A percentile compares a stretch with the other conserved stretches of the same genome.
phyloP scores from a whole-genome alignment of 2,888 invertebrate genomes.

The Trichopoda pennipes region DNA sequence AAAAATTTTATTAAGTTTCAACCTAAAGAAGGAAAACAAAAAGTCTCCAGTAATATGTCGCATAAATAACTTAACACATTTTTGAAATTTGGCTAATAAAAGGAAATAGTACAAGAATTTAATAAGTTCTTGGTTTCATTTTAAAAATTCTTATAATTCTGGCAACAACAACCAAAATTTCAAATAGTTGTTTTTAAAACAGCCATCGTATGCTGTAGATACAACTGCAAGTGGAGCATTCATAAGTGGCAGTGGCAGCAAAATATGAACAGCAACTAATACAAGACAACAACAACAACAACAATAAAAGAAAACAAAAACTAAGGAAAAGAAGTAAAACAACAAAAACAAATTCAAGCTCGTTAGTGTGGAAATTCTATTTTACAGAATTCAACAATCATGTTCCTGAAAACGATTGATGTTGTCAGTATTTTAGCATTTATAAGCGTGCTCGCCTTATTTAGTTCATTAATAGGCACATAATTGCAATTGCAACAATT shows the following conservation, averaged over 20 bases:
- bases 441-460: slow-evolving; percentile 69
- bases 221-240: slow-evolving; percentile 65
- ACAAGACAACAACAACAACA: slow-evolving; percentile 12
- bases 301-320: background rate
- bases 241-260: slow-evolving; percentile 63
- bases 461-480: slow-evolving; percentile 71
- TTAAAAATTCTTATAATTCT: too few relatives aligned
- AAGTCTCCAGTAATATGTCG: too few relatives aligned
- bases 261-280: slow-evolving; percentile 50
- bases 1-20: too few relatives aligned
- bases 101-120: too few relatives aligned
- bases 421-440: slow-evolving; percentile 70
- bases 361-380: slow-evolving; percentile 67
- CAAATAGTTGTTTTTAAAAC: background rate
- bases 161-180: too few relatives aligned
- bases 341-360: slow-evolving; percentile 49
- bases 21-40: too few relatives aligned
- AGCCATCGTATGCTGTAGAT: slow-evolving; percentile 8
- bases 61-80: too few relatives aligned
- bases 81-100: too few relatives aligned
- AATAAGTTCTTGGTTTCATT: too few relatives aligned
- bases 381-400: slow-evolving; percentile 66
- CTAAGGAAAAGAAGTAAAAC: background rate
- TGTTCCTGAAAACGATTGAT: slow-evolving; percentile 69
- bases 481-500: slow-evolving; percentile 70